phyloP scores from a whole-genome alignment of 2,797 vertebrate species.

The Eulemur rubriventer region DNA sequence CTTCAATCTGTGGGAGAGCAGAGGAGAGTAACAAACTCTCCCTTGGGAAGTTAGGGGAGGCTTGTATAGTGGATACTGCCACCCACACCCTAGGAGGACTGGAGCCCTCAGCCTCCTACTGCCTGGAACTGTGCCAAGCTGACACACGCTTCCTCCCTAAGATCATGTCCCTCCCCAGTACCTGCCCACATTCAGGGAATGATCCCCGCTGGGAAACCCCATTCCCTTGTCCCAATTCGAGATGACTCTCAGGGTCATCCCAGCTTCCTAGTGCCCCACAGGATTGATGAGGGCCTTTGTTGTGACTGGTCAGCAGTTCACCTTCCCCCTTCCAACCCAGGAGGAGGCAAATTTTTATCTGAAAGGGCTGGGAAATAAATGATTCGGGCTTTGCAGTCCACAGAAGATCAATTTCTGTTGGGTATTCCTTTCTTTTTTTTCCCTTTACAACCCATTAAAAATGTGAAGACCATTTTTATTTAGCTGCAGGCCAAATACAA shows the following conservation, averaged over 20 bases:
- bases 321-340: neutral
- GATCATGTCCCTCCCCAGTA: neutral
- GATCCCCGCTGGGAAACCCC: neutral
- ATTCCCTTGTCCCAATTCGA: neutral
- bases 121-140: neutral
- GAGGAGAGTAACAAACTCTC: neutral
- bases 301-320: neutral
- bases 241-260: neutral
- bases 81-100: accelerated
- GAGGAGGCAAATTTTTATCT: neutral
- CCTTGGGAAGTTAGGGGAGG: neutral
- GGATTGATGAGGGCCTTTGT: too few relatives aligned
- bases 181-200: neutral
- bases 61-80: neutral
- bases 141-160: neutral
- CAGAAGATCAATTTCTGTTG: neutral
- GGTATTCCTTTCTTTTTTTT: neutral
- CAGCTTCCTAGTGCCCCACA: neutral
- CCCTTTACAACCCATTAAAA: neutral
- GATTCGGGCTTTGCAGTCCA: neutral
- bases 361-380: neutral
- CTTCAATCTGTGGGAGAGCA: neutral
- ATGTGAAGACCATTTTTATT: neutral
- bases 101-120: neutral
- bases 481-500: neutral